A percentile compares a stretch with the other conserved stretches of the same genome.
phyloP scores from a whole-genome alignment of 2,888 invertebrate species.

The Teleiodes luculella region DNA sequence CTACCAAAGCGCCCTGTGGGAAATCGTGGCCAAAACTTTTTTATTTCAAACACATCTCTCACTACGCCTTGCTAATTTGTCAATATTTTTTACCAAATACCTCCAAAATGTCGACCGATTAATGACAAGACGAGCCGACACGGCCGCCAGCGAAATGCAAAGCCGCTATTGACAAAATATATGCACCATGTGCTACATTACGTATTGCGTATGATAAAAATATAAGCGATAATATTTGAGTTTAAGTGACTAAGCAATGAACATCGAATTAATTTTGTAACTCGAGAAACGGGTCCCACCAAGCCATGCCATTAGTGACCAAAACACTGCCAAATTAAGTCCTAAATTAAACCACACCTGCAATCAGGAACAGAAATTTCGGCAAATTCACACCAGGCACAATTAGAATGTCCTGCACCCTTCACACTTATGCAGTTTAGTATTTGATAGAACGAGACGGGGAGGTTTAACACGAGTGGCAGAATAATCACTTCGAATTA shows the following conservation, averaged over 20 bases:
- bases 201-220: too few relatives aligned
- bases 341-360: slow-evolving; percentile 4
- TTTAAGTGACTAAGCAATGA: too few relatives aligned
- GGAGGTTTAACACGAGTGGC: slow-evolving; percentile 9
- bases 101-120: neutral
- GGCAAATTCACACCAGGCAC: slow-evolving; percentile 10
- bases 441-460: neutral
- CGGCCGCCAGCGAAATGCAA: neutral
- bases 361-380: neutral
- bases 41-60: neutral
- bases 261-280: too few relatives aligned
- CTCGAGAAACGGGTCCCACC: too few relatives aligned
- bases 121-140: neutral
- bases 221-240: too few relatives aligned
- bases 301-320: neutral
- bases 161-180: too few relatives aligned
- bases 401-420: neutral
- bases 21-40: neutral
- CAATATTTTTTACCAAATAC: neutral
- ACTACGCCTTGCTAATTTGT: neutral
- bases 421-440: neutral
- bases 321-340: slow-evolving; percentile 2
- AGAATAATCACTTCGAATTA: slow-evolving; percentile 59
- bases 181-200: too few relatives aligned
- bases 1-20: neutral